Evolutionary conservation across 1,140 invertebrate species (phyloP).

Genomic region (Cephus cinctus): DNA sequence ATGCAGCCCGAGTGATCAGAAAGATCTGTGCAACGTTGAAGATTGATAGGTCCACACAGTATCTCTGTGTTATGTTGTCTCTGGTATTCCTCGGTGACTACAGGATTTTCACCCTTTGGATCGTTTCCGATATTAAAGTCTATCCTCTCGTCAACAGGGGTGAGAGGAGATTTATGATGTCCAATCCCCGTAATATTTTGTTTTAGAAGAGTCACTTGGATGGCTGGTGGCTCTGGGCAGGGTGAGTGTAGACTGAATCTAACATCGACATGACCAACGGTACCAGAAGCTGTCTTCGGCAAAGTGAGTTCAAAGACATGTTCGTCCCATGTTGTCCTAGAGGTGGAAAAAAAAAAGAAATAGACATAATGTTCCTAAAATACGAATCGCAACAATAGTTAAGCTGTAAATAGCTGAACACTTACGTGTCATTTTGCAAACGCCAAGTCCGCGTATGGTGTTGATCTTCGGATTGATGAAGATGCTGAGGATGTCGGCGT

Average conservation of each 20-base stretch:
- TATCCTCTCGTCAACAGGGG: constrained; percentile 61
- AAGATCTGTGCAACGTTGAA: constrained; percentile 78
- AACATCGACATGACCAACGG: constrained; percentile 84
- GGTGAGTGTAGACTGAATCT: constrained; percentile 78
- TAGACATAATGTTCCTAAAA: constrained; percentile 3
- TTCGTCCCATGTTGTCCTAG: constrained; percentile 82
- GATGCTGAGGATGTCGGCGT: constrained; percentile 75
- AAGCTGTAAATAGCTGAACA: constrained; percentile 12
- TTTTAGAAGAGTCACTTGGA: constrained; percentile 81
- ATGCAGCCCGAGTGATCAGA: constrained; percentile 80
- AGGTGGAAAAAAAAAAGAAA: constrained; percentile 24
- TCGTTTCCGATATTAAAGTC: constrained; percentile 59
- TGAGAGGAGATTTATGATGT: constrained; percentile 47
- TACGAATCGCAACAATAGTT: background rate
- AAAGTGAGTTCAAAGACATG: constrained; percentile 88
- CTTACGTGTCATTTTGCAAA: constrained; percentile 77
- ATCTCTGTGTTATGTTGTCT: constrained; percentile 86
- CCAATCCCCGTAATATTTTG: constrained; percentile 77
- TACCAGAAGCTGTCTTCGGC: constrained; percentile 65
- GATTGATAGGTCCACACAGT: constrained; percentile 81
- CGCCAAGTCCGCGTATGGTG: constrained; percentile 83
- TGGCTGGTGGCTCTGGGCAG: constrained; percentile 60
- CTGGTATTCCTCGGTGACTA: constrained; percentile 77
- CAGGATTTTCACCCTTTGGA: constrained; percentile 69
- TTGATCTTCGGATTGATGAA: constrained; percentile 74